Base-by-base conservation (phyloP, 2,888 invertebrate genomes). In the Acleris literana region DNA sequence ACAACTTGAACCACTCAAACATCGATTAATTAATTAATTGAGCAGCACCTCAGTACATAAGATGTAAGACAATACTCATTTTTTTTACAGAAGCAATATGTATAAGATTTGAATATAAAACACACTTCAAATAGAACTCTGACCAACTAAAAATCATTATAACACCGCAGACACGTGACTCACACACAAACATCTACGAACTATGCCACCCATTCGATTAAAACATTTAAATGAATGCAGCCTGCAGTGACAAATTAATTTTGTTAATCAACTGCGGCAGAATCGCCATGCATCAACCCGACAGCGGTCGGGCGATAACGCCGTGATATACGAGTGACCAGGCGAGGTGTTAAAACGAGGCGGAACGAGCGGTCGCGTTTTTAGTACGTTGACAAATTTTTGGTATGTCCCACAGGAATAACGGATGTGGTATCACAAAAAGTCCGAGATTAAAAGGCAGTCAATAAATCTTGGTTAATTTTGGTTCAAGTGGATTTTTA, bases 241-340 rank as follows among this genome's bases (percentile, higher is more conserved):
- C 69, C 71, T 72, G 76, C 71, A 77, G 81, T 85, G 86, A 91
- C 90, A 90, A 91, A 92, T 91, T 91, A 91, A 91, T 91, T 90
- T 88, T 76, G 85, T 90, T 89, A 90, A 92, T 90, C 90, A 88
- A 85, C 77, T 74, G 74, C 75, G 77, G 83, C 84, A 81, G 85
- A 76, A 72, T 77, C 82, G 88, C 92, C 82, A 91, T 92, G 86
- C 80, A 89, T 92, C 92, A 91, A 76, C 72, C 29, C 61, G 92
- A 91, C 91, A 88, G 89, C 82, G 81, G 78, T 72, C 78, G 72
- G 11, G 39, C 56, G 66, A 66, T 66, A 59, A 66, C 52, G 52
- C 80, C 79, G 84, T 92, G 90, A 91, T 91, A 87, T 90, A 91
- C 83, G 86, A 76, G 72, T 76, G 76, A 71, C 84, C 85, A 75